phyloP scores from a whole-genome alignment of 2,888 invertebrate genomes.

The Ceratothoa steindachneri region DNA sequence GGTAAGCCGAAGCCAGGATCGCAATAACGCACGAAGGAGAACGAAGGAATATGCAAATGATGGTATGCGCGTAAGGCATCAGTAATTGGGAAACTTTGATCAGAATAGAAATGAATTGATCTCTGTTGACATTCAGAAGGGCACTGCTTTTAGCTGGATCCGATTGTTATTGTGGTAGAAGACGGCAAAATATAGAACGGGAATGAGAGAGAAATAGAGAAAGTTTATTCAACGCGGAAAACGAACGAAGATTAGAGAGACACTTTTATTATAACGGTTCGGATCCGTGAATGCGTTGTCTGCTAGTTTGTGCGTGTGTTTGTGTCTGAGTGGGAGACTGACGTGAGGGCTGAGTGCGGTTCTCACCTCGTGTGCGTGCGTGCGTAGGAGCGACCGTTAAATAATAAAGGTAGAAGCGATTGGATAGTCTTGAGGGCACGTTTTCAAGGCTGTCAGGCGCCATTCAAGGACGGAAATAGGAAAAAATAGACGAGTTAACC shows the following conservation, averaged over 20 bases:
- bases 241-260: background rate
- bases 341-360: too few species aligned
- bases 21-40: background rate
- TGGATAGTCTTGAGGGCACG: too few species aligned
- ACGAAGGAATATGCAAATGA: conserved; percentile 12
- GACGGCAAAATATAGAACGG: background rate
- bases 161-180: conserved; percentile 8
- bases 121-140: background rate
- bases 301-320: background rate
- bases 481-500: too few species aligned
- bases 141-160: conserved; percentile 5
- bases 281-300: background rate
- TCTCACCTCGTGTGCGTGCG: background rate
- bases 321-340: conserved; percentile 3
- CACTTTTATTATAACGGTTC: background rate
- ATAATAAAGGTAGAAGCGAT: background rate
- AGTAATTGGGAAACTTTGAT: conserved; percentile 11
- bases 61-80: conserved; percentile 3
- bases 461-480: too few species aligned
- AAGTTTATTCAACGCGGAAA: background rate
- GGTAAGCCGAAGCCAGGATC: conserved; percentile 4
- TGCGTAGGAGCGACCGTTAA: background rate
- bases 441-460: too few species aligned
- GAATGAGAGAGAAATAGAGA: background rate
- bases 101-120: conserved; percentile 10